phyloP scores from a whole-genome alignment of 2,888 invertebrate species.

The Sesia apiformis region DNA sequence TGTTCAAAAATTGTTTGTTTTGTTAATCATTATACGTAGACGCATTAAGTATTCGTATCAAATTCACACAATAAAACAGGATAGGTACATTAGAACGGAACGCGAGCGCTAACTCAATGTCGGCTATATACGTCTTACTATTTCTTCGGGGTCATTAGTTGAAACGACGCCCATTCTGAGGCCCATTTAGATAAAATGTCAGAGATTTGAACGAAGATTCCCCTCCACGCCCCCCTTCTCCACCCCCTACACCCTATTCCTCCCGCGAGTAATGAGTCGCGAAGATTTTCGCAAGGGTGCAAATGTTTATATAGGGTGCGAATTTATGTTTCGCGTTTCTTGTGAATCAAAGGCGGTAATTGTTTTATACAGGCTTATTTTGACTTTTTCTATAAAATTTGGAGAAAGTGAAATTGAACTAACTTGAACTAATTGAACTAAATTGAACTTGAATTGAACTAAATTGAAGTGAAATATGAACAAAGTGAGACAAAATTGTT shows the following conservation, averaged over 20 bases:
- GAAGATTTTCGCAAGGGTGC: conserved; percentile 68
- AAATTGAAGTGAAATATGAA: too few species aligned
- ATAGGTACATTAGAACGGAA: conserved; percentile 14
- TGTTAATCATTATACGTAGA: too few species aligned
- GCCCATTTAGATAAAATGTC: conserved; percentile 75
- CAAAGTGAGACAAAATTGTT: too few species aligned
- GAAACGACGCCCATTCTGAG: conserved; percentile 65
- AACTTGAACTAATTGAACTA: too few species aligned
- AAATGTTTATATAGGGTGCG: conserved; percentile 71
- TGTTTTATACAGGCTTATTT: neutral
- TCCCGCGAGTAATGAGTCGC: conserved; percentile 64
- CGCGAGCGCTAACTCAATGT: conserved; percentile 40
- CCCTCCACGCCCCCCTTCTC: conserved; percentile 21
- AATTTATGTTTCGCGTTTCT: conserved; percentile 41
- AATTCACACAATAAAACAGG: too few species aligned
- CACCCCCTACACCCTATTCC: conserved; percentile 12
- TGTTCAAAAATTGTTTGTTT: too few species aligned
- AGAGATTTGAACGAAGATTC: conserved; percentile 69
- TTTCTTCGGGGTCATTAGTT: conserved; percentile 71
- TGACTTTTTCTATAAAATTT: too few species aligned
- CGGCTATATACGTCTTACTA: conserved; percentile 48
- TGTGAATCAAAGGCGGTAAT: neutral
- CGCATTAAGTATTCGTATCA: too few species aligned
- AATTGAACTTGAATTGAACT: too few species aligned
- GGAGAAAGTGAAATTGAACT: too few species aligned